Percentiles rank a stretch among this genome's conserved stretches.
Evolutionary conservation across 2,797 vertebrate genomes (phyloP).

Genomic region (Todus mexicanus): DNA sequence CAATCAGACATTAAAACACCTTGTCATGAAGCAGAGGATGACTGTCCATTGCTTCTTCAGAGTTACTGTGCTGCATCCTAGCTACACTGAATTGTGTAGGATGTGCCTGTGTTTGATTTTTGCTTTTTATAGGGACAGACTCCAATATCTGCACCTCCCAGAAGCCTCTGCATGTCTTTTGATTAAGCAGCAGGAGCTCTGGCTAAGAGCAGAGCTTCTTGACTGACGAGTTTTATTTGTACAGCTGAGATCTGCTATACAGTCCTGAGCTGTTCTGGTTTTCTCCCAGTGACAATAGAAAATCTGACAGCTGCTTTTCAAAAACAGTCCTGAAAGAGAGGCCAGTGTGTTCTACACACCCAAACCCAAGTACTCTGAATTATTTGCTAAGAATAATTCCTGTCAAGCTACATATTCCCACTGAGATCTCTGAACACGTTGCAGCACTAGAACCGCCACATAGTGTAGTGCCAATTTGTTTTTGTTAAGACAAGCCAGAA

Average conservation of each 20-base stretch:
- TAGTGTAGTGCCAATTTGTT: background rate
- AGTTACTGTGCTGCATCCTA: background rate
- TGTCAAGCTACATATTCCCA: background rate
- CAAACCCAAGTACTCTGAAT: background rate
- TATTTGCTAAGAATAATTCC: background rate
- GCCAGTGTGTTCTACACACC: background rate
- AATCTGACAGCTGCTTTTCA: background rate
- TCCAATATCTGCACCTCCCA: background rate
- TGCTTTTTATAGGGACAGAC: background rate
- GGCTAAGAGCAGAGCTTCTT: background rate
- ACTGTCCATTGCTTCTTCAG: background rate
- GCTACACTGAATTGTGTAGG: background rate
- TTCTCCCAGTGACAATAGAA: background rate
- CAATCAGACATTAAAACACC: background rate
- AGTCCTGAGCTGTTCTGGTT: background rate
- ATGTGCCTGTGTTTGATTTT: background rate
- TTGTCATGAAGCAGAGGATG: background rate
- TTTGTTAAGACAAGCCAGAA: background rate
- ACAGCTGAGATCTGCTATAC: background rate
- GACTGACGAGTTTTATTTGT: background rate
- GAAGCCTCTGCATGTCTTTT: background rate
- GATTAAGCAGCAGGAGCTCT: slow-evolving; percentile 1
- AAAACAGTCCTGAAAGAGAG: background rate
- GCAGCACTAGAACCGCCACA: background rate
- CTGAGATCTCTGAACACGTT: background rate